A percentile compares a stretch with the other conserved stretches of the same genome.
These are phyloP conservation scores for Centropus bengalensis DNA, from an alignment of 2,113 vertebrate genomes.

Conservation along the genomic window DNA sequence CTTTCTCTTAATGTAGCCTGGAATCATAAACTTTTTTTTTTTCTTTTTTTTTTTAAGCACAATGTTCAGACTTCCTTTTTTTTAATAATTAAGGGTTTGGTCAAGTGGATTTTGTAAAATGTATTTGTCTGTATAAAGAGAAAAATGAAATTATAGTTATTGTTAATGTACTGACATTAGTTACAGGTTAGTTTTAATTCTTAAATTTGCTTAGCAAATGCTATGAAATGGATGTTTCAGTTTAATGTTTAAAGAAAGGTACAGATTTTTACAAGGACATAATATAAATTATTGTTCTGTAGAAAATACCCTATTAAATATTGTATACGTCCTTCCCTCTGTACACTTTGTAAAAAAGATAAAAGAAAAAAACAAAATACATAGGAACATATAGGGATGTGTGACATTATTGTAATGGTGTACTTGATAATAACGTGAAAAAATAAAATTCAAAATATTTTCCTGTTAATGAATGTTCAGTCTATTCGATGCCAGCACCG, in stretches of 20 bases:
- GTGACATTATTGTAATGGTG: conserved; percentile 94
- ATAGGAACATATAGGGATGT: conserved; percentile 88
- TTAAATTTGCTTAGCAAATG: conserved; percentile 83
- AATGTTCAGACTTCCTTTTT: conserved; percentile 73
- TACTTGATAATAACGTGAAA: conserved; percentile 94
- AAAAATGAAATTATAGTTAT: conserved; percentile 81
- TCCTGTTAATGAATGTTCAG: conserved; percentile 81
- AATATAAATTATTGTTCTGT: conserved; percentile 99
- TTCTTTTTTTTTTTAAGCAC: conserved; percentile 72
- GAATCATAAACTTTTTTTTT: conserved; percentile 68
- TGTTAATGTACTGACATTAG: conserved; percentile 84
- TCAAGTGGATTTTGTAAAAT: conserved; percentile 84
- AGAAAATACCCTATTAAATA: conserved; percentile 94
- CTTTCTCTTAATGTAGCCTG: conserved; percentile 75
- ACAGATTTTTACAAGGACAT: conserved; percentile 87
- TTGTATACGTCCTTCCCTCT: conserved; percentile 88
- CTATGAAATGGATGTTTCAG: conserved; percentile 82
- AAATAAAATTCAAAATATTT: conserved; percentile 94
- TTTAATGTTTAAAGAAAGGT: conserved; percentile 91
- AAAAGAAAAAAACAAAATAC: conserved; percentile 78
- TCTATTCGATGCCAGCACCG: conserved; percentile 74
- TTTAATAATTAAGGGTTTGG: conserved; percentile 78
- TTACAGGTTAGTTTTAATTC: conserved; percentile 84
- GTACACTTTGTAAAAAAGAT: conserved; percentile 94
- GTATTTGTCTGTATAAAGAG: conserved; percentile 84